phyloP scores from a whole-genome alignment of 2,113 vertebrate species.

The Percopsis transmontana region DNA sequence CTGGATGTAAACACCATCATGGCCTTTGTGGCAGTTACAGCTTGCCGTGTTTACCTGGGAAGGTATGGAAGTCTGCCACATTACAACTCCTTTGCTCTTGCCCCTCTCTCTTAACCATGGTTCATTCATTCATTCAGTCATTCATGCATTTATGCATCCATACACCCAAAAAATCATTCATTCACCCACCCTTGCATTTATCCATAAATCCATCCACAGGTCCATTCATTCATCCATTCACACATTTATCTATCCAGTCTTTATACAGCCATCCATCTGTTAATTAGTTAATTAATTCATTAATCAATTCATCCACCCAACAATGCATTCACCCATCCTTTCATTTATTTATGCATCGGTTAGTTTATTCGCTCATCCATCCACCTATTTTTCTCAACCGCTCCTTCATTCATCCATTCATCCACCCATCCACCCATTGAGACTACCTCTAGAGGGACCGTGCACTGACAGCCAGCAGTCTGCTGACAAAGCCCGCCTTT shows the following conservation, averaged over 20 bases:
- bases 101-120: too few relatives aligned
- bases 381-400: neutral
- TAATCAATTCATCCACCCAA: neutral
- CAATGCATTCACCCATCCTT: neutral
- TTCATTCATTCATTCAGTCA: too few relatives aligned
- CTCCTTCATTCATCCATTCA: neutral
- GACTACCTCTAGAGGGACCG: constrained; percentile 39
- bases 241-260: neutral
- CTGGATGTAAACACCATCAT: neutral
- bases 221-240: too few relatives aligned
- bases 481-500: constrained; percentile 64
- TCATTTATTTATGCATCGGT: neutral
- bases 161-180: neutral
- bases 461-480: constrained; percentile 19
- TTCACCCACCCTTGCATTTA: neutral
- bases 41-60: neutral
- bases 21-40: neutral
- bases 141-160: neutral
- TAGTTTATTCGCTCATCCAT: neutral
- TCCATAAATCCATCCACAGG: neutral
- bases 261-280: neutral
- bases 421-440: constrained; percentile 6
- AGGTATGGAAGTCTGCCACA: neutral
- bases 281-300: neutral
- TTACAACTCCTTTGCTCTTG: too few relatives aligned